Base-by-base conservation (phyloP, 2,888 invertebrate genomes). In the Synanthedon myopaeformis region DNA sequence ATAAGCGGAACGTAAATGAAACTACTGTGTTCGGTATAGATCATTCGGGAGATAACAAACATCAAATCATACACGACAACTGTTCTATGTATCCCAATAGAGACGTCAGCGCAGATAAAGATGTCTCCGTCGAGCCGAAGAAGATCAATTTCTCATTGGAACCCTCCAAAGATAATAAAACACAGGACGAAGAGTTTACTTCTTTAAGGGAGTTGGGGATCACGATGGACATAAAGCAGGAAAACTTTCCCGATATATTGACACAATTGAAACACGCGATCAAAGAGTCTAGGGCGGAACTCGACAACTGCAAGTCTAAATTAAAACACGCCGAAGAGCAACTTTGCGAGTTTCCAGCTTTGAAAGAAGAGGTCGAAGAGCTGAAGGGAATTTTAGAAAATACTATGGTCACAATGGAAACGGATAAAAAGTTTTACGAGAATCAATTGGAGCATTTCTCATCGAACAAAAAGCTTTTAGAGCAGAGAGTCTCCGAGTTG, bases 341-440 rank as follows among this genome's bases (percentile, higher is more conserved):
- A 54, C 66, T 89, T 2, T 82, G 84, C 55, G 89, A 90, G 63
- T 89, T 89, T 53, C 87, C 87, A 0, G 82, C 82, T 45, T 59
- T 88, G 3, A 86, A 88, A 62, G 83, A 83, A 57, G 84, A 84
- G 55, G 84, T 88, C 0, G 82, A 89, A 65, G 84, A 89, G 61
- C 64, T 85, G 0, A 88, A 89, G 64, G 70, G 74, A 12, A 67
- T 88, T 3, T 63, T 90, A 55, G 86, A 88, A 60, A 83, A 83
- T 51, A 88, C 86, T 0, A 82, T 89, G 70, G 82, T 82, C 2
- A 84, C 89, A 0, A 81, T 90, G 75, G 81, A 85, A 14, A 82
- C 82, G 3, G 90, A 90, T 58, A 90, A 89, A 58, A 80, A 85
- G 55, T 90, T 89, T 60, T 90, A 90, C 54, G 89, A 89, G 56